A percentile compares a stretch with the other conserved stretches of the same genome.
These are phyloP conservation scores for Drosophila nr. medialis DNA, from an alignment of 2,888 invertebrate genomes.

Conservation along the genomic window DNA sequence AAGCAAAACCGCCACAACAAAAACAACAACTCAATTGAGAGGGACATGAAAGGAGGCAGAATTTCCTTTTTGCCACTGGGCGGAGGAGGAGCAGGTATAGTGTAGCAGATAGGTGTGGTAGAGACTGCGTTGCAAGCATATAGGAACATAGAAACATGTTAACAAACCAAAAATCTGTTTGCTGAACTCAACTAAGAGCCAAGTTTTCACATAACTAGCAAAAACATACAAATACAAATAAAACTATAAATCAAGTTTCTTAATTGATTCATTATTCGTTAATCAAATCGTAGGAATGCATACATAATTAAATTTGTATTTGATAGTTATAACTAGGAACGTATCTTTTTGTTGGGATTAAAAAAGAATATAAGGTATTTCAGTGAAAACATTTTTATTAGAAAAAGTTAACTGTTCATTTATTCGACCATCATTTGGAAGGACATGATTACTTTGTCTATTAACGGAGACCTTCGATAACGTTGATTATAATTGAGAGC, in stretches of 20 bases:
- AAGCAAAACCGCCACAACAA: conserved; percentile 12
- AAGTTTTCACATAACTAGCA: background rate
- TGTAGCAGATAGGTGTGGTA: background rate
- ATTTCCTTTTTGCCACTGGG: background rate
- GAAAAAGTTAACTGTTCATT: background rate
- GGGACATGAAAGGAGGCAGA: conserved; percentile 3
- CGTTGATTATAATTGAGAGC: conserved; percentile 29
- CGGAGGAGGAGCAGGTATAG: background rate
- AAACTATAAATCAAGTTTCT: too few relatives aligned
- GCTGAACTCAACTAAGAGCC: background rate
- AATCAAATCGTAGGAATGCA: background rate
- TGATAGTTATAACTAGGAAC: background rate
- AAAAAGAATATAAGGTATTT: background rate
- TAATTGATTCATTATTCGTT: background rate
- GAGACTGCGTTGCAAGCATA: background rate
- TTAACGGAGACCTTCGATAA: conserved; percentile 37
- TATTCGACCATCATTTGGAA: background rate
- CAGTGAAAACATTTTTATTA: background rate
- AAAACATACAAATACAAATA: background rate
- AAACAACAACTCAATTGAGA: conserved; percentile 10
- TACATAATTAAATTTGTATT: background rate
- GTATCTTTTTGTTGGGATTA: background rate
- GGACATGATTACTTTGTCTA: background rate
- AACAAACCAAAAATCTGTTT: background rate
- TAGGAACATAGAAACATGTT: background rate